Base-by-base conservation (phyloP, 2,888 invertebrate species). In the Lepidocyrtinus sp. region DNA sequence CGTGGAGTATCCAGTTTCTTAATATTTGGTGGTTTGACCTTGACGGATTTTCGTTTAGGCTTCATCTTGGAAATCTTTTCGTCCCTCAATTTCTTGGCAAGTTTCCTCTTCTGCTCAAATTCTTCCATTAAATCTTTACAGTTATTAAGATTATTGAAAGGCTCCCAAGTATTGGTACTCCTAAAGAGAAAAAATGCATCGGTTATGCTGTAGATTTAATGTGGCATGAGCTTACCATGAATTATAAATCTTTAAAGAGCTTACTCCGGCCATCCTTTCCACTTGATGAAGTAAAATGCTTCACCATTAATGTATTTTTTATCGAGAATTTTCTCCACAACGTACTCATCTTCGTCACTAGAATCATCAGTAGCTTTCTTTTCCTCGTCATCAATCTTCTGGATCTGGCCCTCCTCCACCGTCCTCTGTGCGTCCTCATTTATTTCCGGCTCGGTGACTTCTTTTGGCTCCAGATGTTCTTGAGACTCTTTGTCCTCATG, bases 251-350 rank as follows among this genome's bases (percentile, higher is more conserved):
- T 36, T 36, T 36, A 36, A 5, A 9, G 36, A 36, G 67, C 75
- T 81, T 69, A 84, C 83, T 59, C 63, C 15, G 55, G 62, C 83
- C 83, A 84, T 12, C 83, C 83, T 55, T 82, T 72, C 85, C 85
- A 85, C 59, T 85, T 85, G 7, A 85, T 81, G 19, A 62, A 75
- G 46, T 84, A 85, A 15, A 71, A 50, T 0, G 63, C 36, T 1
- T 15, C 12, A 2, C 81, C 83, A 12, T 84, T 78, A 0, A 78
- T 22, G 9, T 68, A 25, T 21, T 59, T 7, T 67, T 83, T 85
- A 1, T 61, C 82, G 15, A 76, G 63, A 26, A 85, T 82, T 27
- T 72, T 59, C 55, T 85, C 83, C 2, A 85, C 85, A 15, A 78
- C 78, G 24, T 80, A 85, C 15, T 75, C 82, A 12, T 67, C 22